These are phyloP conservation scores for Dendrocincla tyrannina DNA, from an alignment of 2,797 vertebrate species.

Conservation along the genomic window DNA sequence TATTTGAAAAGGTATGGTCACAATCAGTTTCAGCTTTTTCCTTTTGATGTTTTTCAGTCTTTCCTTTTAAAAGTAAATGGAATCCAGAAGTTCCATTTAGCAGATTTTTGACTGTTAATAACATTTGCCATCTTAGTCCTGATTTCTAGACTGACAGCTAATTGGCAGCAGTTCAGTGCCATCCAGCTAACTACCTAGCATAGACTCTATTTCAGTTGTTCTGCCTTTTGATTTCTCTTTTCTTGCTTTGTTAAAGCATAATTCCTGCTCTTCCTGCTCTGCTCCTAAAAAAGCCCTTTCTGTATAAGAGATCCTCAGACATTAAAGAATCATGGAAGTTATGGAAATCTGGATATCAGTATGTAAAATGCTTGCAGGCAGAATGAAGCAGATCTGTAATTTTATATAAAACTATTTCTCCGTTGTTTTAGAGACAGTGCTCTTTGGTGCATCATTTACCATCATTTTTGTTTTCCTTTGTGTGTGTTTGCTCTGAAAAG, in stretches of 20 bases:
- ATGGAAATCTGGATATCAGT: neutral
- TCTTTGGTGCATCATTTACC: neutral
- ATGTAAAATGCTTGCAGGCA: neutral
- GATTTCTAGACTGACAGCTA: accelerated
- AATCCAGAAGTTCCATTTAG: neutral
- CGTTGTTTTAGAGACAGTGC: neutral
- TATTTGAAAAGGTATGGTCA: neutral
- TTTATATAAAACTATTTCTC: neutral
- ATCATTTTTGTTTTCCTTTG: neutral
- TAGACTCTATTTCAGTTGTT: neutral
- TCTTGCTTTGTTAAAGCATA: neutral
- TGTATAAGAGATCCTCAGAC: neutral
- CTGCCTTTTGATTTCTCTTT: neutral
- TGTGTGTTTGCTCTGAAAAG: constrained; percentile 7
- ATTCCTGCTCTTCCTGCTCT: neutral
- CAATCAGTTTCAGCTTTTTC: neutral
- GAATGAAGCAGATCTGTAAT: neutral
- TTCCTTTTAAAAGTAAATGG: neutral
- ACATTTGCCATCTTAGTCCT: neutral
- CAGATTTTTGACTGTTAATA: neutral
- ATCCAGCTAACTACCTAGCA: neutral
- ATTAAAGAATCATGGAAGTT: neutral
- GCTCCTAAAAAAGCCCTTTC: neutral
- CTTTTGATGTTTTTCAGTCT: neutral
- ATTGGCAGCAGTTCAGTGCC: neutral